Evolutionary conservation across 2,113 vertebrate genomes (phyloP), one percentile per base, ranked within the genome.

Genomic region (Ammodytes marinus): DNA sequence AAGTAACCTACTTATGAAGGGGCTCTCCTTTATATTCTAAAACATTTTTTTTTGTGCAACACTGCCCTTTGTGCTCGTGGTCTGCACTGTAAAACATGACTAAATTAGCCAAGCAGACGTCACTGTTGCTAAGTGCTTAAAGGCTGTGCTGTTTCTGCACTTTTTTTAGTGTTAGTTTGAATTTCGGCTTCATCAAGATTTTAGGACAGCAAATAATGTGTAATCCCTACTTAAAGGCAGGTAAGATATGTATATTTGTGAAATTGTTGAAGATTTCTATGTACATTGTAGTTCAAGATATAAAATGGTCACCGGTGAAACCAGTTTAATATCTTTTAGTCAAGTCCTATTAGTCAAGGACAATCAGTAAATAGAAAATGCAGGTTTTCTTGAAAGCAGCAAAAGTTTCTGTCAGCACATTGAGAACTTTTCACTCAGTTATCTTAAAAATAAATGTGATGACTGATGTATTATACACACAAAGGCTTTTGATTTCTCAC

Each of bases 11-110:
- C 78, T 86, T 91, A 42, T 39, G 49, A 75, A 82, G 61, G 61
- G 64, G 55, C 74, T 82, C 71, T 66, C 64, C 72, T 87, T 80
- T 84, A 39, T 75, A 27, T n/a, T 74, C 83, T 86, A 84, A 86
- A 87, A 88, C n/a, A 78, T 84, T 77, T 12, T 77, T 77, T 84
- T 78, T 58, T 74, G 85, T 87, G 52, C 81, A 77, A 84, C 78
- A 65, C 54, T 82, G 74, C 46, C 83, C 58, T 82, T 84, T 77
- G 83, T 89, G 75, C 78, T 82, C 0, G 2, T 67, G 83, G 35
- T n/a, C 61, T 69, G 61, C 73, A 50, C 81, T 71, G 55, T 74
- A 49, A 68, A 65, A 76, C 67, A 67, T 6, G 39, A 74, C 81
- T 61, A 63, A 85, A 82, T 79, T 76, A 83, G 84, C 47, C 12